Percentiles rank a stretch among this genome's conserved stretches.
phyloP scores from a whole-genome alignment of 2,888 invertebrate species.

The Polyommatus iphigenia region DNA sequence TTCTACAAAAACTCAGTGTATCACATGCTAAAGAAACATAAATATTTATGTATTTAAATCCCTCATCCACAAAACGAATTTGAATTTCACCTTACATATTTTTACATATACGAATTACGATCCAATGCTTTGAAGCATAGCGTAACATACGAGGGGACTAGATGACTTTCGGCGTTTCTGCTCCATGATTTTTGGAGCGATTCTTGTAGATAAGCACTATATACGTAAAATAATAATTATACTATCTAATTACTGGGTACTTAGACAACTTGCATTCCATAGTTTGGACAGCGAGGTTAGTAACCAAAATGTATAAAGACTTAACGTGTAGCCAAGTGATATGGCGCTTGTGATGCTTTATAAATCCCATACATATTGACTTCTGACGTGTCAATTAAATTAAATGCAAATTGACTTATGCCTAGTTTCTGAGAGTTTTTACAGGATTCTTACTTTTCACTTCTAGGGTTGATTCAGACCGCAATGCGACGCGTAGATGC shows the following conservation, averaged over 20 bases:
- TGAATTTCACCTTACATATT: neutral
- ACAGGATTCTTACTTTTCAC: too few species aligned
- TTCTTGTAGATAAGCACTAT: neutral
- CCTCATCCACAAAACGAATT: neutral
- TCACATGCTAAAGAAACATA: neutral
- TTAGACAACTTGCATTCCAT: neutral
- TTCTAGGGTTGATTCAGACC: too few species aligned
- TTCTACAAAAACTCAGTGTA: neutral
- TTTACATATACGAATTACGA: neutral
- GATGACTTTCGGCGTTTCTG: neutral
- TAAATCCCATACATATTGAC: too few species aligned
- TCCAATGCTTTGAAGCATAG: neutral
- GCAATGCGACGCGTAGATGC: too few species aligned
- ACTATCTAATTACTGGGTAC: neutral
- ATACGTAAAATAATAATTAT: neutral
- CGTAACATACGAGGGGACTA: neutral
- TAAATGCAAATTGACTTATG: too few species aligned
- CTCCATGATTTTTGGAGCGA: neutral
- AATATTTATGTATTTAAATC: neutral
- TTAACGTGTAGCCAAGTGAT: too few species aligned
- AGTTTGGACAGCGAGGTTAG: neutral
- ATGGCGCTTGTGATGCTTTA: too few species aligned
- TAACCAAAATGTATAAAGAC: neutral
- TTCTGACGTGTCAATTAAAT: too few species aligned
- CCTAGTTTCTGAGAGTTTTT: too few species aligned